Evolutionary conservation across 1,140 invertebrate species (phyloP).

Genomic region (Polypedilum vanderplanki): DNA sequence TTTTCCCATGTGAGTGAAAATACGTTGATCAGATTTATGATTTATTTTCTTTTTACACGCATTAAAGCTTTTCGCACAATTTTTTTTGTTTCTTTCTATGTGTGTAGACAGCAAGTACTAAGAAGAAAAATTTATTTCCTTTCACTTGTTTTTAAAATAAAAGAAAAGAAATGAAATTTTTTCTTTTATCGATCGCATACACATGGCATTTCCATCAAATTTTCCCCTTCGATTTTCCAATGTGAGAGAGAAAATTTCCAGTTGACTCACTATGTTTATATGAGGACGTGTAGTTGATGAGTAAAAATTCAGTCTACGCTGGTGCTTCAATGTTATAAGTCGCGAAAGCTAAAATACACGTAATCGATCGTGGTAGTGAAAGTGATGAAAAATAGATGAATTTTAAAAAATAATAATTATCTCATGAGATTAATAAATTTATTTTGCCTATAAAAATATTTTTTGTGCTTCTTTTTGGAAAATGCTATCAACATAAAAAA

Average conservation of each 20-base stretch:
- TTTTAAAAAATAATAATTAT: background rate
- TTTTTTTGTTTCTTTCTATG: background rate
- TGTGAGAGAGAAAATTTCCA: background rate
- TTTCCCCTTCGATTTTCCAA: background rate
- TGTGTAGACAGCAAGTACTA: background rate
- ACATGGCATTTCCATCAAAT: constrained; percentile 15
- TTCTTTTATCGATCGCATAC: constrained; percentile 3
- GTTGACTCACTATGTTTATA: constrained; percentile 1
- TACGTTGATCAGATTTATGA: constrained; percentile 12
- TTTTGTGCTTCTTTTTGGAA: too few relatives aligned
- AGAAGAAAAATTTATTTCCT: background rate
- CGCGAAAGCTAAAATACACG: background rate
- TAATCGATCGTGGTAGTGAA: background rate
- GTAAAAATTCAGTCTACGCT: background rate
- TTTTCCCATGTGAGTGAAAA: background rate
- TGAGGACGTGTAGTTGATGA: background rate
- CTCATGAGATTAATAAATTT: background rate
- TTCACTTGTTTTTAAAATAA: background rate
- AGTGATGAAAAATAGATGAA: background rate
- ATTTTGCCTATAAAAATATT: background rate
- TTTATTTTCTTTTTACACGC: background rate
- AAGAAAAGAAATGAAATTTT: background rate
- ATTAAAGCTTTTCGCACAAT: background rate
- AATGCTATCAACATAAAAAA: too few relatives aligned
- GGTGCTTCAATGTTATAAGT: background rate